Percentiles rank a stretch among this genome's conserved stretches.
Evolutionary conservation across 2,888 invertebrate genomes (phyloP).

Genomic region (Drosophila buzzatii): DNA sequence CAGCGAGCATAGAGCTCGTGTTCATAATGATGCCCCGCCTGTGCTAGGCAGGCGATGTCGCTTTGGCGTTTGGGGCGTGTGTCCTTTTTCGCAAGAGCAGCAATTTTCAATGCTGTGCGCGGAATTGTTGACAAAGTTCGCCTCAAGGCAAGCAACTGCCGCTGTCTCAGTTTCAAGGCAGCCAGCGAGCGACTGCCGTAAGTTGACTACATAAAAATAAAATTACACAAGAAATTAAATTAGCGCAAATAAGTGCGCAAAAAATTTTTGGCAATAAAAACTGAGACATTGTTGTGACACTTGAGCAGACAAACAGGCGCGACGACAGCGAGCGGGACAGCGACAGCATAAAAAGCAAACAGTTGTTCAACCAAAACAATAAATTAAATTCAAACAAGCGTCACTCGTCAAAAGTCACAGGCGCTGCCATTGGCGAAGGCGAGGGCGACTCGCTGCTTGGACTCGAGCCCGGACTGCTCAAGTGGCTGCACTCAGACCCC

Average conservation of each 20-base stretch:
- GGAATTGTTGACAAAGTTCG: slow-evolving; percentile 79
- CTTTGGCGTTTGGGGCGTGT: slow-evolving; percentile 22
- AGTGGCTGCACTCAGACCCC: slow-evolving; percentile 56
- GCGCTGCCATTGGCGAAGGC: background rate
- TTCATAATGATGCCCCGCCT: slow-evolving; percentile 71
- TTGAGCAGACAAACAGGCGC: slow-evolving; percentile 46
- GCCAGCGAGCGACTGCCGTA: slow-evolving; percentile 34
- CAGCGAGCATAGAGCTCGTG: slow-evolving; percentile 23
- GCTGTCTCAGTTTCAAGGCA: slow-evolving; percentile 73
- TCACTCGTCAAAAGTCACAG: slow-evolving; percentile 54
- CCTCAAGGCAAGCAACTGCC: slow-evolving; percentile 72
- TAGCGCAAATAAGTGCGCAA: slow-evolving; percentile 74
- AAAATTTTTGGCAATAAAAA: slow-evolving; percentile 69
- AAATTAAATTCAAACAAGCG: slow-evolving; percentile 73
- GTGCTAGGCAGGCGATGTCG: slow-evolving; percentile 21
- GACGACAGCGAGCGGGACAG: slow-evolving; percentile 22
- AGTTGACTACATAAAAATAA: slow-evolving; percentile 76
- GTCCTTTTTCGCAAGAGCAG: slow-evolving; percentile 67
- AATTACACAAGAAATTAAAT: slow-evolving; percentile 79
- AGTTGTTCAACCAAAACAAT: slow-evolving; percentile 64
- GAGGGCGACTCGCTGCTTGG: slow-evolving; percentile 26
- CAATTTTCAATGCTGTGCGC: slow-evolving; percentile 76
- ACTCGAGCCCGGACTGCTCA: slow-evolving; percentile 48
- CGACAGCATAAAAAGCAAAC: slow-evolving; percentile 34
- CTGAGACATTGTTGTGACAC: slow-evolving; percentile 73